Conservation (phyloP, 2,797 vertebrate genomes). For the Argyrosomus regius region DNA sequence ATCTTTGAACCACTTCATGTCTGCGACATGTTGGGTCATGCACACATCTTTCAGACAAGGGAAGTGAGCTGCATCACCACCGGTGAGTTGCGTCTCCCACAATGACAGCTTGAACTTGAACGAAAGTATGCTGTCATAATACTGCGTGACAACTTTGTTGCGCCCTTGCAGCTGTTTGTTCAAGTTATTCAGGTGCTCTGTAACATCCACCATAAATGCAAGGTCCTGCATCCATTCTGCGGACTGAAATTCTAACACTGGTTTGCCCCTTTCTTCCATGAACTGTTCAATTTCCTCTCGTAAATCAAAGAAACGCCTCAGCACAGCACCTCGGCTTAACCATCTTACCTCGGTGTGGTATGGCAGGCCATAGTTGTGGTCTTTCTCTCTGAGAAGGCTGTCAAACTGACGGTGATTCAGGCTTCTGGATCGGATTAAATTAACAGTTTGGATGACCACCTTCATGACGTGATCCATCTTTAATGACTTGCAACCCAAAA, state of each 20-base stretch:
- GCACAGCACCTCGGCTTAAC: not conserved
- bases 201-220: conserved; percentile 62
- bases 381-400: not conserved
- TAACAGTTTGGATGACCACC: not conserved
- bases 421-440: conserved; percentile 2
- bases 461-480: no score
- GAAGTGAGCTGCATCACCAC: no score
- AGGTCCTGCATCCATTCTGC: conserved; percentile 40
- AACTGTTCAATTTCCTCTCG: conserved; percentile 30
- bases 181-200: conserved; percentile 53
- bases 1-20: no score
- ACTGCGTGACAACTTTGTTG: conserved; percentile 40
- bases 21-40: no score
- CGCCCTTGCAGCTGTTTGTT: conserved; percentile 43
- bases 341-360: conserved; percentile 10
- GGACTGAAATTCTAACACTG: conserved; percentile 7
- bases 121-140: conserved; percentile 43
- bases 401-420: conserved; percentile 25
- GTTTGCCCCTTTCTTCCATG: conserved; percentile 24
- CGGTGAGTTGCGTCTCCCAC: no score
- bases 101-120: conserved; percentile 47
- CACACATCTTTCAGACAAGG: no score
- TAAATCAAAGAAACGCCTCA: conserved; percentile 12
- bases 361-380: conserved; percentile 1
- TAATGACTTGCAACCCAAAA: not conserved